Conservation (phyloP, 2,113 vertebrate species). For the Fulica atra region DNA sequence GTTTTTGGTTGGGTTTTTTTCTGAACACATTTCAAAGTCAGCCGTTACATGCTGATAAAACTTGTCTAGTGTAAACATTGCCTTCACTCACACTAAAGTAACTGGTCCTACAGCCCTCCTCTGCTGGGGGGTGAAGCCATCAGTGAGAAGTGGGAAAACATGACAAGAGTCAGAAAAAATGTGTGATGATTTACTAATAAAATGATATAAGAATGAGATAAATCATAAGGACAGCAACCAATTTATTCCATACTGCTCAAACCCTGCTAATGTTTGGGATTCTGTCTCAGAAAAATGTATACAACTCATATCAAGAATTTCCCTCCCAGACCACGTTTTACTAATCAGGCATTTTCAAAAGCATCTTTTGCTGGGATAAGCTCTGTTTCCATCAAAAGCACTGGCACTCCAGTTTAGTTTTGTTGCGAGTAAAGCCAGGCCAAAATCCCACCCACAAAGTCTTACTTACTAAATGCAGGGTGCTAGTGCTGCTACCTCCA, state of each 20-base stretch:
- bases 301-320: background rate
- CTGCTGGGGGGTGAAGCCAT: background rate
- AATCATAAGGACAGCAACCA: background rate
- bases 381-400: background rate
- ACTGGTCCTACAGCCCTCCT: background rate
- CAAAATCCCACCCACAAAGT: background rate
- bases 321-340: background rate
- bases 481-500: background rate
- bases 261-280: background rate
- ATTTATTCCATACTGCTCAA: background rate
- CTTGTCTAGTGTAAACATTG: background rate
- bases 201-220: background rate
- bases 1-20: background rate
- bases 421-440: background rate
- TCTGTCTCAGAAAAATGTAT: background rate
- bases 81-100: background rate
- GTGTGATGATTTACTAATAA: background rate
- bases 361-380: background rate
- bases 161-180: background rate
- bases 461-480: background rate
- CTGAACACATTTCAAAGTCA: background rate
- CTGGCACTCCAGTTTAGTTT: background rate
- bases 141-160: background rate
- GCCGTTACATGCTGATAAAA: background rate
- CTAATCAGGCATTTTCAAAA: slow-evolving; percentile 14